These are phyloP conservation scores for Amiota mariae DNA, from an alignment of 2,888 invertebrate species.

Conservation along the genomic window DNA sequence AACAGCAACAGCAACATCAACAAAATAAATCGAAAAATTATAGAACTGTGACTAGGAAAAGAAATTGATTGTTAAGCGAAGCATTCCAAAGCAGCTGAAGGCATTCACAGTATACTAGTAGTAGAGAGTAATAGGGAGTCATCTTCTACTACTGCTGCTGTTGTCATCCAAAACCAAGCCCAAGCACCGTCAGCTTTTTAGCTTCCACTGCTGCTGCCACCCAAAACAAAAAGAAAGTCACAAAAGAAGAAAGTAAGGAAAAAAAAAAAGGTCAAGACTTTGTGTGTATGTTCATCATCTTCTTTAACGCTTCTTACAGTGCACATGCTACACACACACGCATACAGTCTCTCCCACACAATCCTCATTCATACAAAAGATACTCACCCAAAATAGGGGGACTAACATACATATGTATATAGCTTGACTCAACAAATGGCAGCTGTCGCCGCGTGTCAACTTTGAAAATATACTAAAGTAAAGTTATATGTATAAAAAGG, in stretches of 20 bases:
- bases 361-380: conserved; percentile 14
- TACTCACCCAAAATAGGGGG: background rate
- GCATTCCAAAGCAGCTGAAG: conserved; percentile 1
- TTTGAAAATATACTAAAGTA: conserved; percentile 19
- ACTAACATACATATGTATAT: conserved; percentile 45
- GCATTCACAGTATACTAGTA: background rate
- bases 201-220: too few species aligned
- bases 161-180: too few species aligned
- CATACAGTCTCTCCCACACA: conserved; percentile 29
- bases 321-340: conserved; percentile 26
- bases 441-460: conserved; percentile 54
- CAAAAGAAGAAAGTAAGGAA: background rate
- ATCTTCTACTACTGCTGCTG: too few species aligned
- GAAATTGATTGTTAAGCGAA: conserved; percentile 54
- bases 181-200: too few species aligned
- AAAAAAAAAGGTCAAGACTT: background rate
- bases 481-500: background rate
- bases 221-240: background rate
- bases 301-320: background rate
- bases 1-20: background rate
- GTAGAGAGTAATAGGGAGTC: too few species aligned
- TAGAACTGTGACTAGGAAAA: conserved; percentile 67
- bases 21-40: conserved; percentile 65
- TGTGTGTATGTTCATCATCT: conserved; percentile 9
- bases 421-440: conserved; percentile 52